These are phyloP conservation scores for Smutsia gigantea DNA, from an alignment of 2,797 vertebrate species.

Conservation along the genomic window DNA sequence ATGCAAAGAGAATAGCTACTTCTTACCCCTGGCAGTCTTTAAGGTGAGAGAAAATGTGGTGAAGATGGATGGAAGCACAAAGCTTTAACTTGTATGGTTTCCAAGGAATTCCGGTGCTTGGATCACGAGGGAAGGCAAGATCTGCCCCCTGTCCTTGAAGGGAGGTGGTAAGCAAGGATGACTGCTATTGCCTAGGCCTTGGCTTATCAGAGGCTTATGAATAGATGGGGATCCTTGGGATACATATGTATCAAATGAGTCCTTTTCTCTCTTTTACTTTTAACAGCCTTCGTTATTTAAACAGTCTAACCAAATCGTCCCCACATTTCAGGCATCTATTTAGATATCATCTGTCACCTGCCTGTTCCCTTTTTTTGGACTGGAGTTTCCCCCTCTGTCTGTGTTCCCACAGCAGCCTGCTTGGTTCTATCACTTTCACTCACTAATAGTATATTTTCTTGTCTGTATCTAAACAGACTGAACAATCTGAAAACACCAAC, in stretches of 20 bases:
- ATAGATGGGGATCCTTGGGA: background rate
- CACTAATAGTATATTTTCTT: background rate
- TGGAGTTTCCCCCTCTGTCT: background rate
- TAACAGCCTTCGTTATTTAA: background rate
- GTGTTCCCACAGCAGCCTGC: background rate
- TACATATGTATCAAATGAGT: accelerated
- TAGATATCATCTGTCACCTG: background rate
- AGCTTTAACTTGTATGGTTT: background rate
- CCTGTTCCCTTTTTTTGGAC: background rate
- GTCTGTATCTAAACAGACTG: background rate
- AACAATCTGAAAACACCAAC: background rate
- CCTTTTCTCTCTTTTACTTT: background rate
- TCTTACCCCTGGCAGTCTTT: background rate
- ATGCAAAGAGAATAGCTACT: background rate
- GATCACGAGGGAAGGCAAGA: background rate
- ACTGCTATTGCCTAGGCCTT: background rate
- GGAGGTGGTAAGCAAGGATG: background rate
- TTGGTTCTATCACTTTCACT: background rate
- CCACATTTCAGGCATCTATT: background rate
- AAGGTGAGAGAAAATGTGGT: background rate
- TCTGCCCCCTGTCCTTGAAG: background rate
- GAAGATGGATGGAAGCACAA: background rate
- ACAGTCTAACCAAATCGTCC: background rate
- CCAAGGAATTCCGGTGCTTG: background rate
- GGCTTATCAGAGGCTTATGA: background rate